A percentile compares a stretch with the other conserved stretches of the same genome.
Evolutionary conservation across 2,888 invertebrate species (phyloP).

Genomic region (Dryococelus australis): DNA sequence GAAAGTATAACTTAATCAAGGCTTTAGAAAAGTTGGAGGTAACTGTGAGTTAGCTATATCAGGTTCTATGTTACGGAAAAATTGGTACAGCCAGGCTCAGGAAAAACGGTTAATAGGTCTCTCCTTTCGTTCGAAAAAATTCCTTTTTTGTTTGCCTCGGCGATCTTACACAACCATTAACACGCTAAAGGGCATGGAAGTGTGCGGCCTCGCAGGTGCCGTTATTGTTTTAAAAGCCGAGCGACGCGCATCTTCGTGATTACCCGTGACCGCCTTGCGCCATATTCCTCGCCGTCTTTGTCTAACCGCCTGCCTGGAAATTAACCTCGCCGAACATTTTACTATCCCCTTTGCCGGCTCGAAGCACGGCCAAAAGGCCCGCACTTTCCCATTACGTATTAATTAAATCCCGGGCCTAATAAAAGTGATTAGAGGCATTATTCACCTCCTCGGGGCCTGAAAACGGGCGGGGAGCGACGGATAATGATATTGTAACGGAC

Average conservation of each 20-base stretch:
- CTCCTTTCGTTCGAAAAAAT: too few species aligned
- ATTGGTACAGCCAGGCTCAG: too few species aligned
- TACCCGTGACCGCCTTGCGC: background rate
- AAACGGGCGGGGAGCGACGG: background rate
- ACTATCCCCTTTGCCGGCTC: background rate
- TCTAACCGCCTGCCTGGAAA: background rate
- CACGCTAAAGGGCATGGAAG: background rate
- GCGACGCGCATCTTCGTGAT: background rate
- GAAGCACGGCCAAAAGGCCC: background rate
- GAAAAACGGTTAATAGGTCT: too few species aligned
- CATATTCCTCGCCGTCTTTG: too few species aligned
- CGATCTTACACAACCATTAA: background rate
- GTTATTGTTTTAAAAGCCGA: background rate
- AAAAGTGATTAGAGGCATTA: constrained; percentile 16
- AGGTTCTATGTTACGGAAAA: too few species aligned
- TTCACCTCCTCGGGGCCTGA: background rate
- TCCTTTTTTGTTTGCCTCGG: too few species aligned
- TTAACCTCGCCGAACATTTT: background rate
- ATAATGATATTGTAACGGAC: background rate
- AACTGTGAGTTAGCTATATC: too few species aligned
- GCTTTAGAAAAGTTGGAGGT: too few species aligned
- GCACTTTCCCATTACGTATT: background rate
- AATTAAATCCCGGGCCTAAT: background rate
- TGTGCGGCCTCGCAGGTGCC: background rate
- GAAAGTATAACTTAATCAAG: too few species aligned